Evolutionary conservation across 1,140 invertebrate genomes (phyloP).

Genomic region (Sipha flava): DNA sequence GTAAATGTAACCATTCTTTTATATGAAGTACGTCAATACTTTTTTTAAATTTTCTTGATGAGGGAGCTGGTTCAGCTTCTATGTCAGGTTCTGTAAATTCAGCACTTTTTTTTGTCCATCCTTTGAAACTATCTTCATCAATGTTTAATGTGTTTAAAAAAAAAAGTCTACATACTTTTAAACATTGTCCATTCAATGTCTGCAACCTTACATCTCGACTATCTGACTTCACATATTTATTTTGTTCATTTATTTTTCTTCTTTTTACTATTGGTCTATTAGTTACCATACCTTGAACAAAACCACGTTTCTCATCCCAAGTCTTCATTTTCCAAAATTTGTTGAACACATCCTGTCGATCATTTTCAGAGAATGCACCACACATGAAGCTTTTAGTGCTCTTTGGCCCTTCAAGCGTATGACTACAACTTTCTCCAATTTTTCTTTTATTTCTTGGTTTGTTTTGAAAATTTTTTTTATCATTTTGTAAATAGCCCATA

Average conservation of each 20-base stretch:
- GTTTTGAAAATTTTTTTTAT: too few relatives aligned
- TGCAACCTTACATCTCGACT: not conserved
- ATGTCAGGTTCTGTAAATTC: not conserved
- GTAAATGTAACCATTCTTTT: slow-evolving; percentile 21
- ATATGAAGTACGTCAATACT: not conserved
- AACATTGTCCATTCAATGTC: not conserved
- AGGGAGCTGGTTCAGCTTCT: not conserved
- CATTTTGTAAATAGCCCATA: too few relatives aligned
- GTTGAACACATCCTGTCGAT: not conserved
- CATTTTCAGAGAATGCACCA: too few relatives aligned
- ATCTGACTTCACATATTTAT: not conserved
- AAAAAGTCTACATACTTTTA: not conserved
- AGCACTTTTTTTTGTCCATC: not conserved
- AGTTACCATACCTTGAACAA: not conserved
- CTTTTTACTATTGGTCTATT: not conserved
- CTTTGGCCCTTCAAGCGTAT: too few relatives aligned
- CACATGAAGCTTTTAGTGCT: too few relatives aligned
- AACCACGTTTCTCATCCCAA: not conserved
- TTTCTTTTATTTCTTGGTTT: too few relatives aligned
- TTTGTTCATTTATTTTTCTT: not conserved
- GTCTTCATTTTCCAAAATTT: not conserved
- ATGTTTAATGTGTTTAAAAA: not conserved
- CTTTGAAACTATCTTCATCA: not conserved
- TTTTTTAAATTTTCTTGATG: not conserved
- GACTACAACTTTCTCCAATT: too few relatives aligned